Evolutionary conservation across 2,113 vertebrate genomes (phyloP).

Genomic region (Shinisaurus crocodilurus): DNA sequence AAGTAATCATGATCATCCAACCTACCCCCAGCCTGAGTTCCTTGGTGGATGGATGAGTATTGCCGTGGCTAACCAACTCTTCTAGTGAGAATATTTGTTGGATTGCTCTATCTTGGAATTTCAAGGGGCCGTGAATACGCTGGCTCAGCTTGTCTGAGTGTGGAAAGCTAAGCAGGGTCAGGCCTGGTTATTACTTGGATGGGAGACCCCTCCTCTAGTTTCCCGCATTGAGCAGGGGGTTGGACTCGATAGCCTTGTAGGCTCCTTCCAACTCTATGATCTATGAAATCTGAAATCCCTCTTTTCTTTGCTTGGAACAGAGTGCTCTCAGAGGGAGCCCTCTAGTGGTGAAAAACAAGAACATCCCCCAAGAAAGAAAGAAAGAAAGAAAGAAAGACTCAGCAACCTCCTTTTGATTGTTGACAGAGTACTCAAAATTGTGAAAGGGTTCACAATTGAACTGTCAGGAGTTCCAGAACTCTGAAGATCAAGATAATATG

Average conservation of each 20-base stretch:
- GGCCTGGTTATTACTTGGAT: no score
- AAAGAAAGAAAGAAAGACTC: neutral
- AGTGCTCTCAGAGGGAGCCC: neutral
- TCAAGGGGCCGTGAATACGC: neutral
- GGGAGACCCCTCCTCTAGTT: no score
- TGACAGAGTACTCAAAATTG: neutral
- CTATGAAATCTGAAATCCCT: no score
- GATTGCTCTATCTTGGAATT: neutral
- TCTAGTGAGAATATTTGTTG: neutral
- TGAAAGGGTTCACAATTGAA: neutral
- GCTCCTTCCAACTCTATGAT: no score
- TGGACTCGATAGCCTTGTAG: no score
- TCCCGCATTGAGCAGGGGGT: no score
- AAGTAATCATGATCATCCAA: neutral
- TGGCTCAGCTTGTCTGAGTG: no score
- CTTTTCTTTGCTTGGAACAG: neutral
- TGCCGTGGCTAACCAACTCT: neutral
- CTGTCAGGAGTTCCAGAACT: neutral
- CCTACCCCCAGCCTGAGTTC: neutral
- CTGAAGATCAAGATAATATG: no score
- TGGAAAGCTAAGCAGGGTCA: no score
- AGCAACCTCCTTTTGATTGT: neutral
- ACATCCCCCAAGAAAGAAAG: neutral
- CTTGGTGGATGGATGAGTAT: neutral
- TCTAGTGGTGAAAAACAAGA: constrained; percentile 4